These are phyloP conservation scores for Urophycis tenuis DNA, from an alignment of 2,797 vertebrate genomes.

Conservation along the genomic window DNA sequence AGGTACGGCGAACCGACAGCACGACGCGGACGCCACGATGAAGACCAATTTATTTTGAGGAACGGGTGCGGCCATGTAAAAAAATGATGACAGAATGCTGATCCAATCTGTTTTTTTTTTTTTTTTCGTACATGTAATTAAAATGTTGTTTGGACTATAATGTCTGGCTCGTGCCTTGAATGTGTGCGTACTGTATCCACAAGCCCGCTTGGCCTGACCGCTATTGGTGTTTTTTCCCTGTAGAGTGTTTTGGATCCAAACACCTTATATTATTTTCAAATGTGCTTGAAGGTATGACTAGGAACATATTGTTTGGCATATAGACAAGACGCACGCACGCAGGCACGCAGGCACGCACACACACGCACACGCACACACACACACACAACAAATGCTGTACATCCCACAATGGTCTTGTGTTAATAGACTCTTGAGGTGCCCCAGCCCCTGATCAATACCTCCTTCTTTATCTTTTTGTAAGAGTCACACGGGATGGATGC, in stretches of 20 bases:
- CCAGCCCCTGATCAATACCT: neutral
- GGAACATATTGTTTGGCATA: neutral
- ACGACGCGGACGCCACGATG: neutral
- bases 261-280: neutral
- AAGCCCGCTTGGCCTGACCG: neutral
- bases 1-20: neutral
- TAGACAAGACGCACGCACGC: no score
- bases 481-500: conserved; percentile 6
- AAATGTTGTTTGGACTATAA: neutral
- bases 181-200: neutral
- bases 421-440: neutral
- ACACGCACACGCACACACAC: neutral
- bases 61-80: neutral
- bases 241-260: neutral
- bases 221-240: neutral
- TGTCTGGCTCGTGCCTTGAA: neutral
- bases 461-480: neutral
- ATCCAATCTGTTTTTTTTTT: conserved; percentile 4
- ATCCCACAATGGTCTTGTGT: neutral
- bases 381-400: neutral
- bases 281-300: neutral
- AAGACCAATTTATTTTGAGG: neutral
- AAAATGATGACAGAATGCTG: neutral
- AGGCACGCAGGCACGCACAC: neutral
- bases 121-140: neutral